Evolutionary conservation across 2,113 vertebrate genomes (phyloP), one percentile per base, ranked within the genome.

Genomic region (Chaetorhynchus papuensis): DNA sequence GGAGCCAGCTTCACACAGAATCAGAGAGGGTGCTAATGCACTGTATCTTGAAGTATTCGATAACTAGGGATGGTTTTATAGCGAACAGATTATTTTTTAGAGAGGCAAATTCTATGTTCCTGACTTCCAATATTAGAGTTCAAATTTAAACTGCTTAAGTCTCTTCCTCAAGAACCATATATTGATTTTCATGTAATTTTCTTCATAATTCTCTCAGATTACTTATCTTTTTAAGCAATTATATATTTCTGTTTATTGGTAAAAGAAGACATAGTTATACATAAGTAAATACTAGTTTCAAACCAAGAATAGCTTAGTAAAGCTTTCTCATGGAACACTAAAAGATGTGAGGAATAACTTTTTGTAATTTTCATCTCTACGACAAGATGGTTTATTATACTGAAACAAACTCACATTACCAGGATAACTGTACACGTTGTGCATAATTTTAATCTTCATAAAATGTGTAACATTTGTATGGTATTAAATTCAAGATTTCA

Each of bases 11-110:
- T 98, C 96, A 96, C 90, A 96, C 94, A 96, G 95, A 96, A 96
- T 97, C 91, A 66, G 91, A 83, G 94, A 94, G 83, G 91, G 94
- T 96, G 82, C 87, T 97, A 96, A 97, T 95, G 90, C 61, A 94
- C 97, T 96, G 94, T 96, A 97, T 98, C 97, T 96, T 97, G 94
- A 97, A 97, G 90, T 97, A 96, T 97, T 97, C 97, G 97, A 97
- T 97, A 98, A 97, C 97, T 95, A 92, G 85, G 69, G 77, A 88
- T 95, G 90, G 72, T 82, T 97, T 97, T 97, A 94, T 76, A 97
- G 94, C 89, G 97, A 97, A 97, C 96, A 98, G 95, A 97, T 97
- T 96, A 93, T 92, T 97, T 97, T 97, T 98, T 94, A 90, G 81
- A 87, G 82, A 95, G 75, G 59, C 39, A 94, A 96, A 95, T 95